Base-by-base conservation (phyloP, 1,140 invertebrate species). In the Saccostrea cuccullata region DNA sequence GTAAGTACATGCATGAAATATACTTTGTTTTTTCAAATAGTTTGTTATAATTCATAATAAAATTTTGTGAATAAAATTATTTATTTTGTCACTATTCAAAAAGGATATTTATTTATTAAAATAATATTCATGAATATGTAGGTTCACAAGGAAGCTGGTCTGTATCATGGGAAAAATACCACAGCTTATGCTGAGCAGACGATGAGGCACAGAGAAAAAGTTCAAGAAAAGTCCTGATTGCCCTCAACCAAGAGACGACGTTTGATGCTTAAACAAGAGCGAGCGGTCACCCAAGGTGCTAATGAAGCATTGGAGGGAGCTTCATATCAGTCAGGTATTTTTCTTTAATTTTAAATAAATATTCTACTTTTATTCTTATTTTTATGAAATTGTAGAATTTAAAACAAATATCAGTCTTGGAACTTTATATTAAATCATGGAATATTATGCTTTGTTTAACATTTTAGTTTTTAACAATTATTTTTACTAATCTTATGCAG, bases 291-390 rank as follows among this genome's bases (percentile, higher is more conserved):
- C n/a, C 82, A 87, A 84, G 86, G 83, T 58, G 86, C 89, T 1
- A n/a, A 70, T 47, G 89, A 89, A 17, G 86, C 86, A 17, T 82
- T 85, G 36, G 89, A 89, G 36, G 89, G 84, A 20, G 67, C 67
- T 20, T 85, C 83, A 55, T 89, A 89, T 84, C 40, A 89, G 30
- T 86, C 89, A 23, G 89, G 89, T 89, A 60, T 17, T 36, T 36
- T 36, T 36, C 2, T 36, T 36, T n/a, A n/a, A n/a, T 1, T 36
- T 36, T 36, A 36, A 36, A 36, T 36, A 36, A 36, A 36, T 1
- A 1, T 1, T 36, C 30, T 36, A 36, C 30, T 36, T 36, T 36
- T 36, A 36, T 36, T 36, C 30, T 36, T 36, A n/a, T 36, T 36
- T 36, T 36, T 36, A 36, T 36, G 30, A 36, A 36, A 36, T 36